These are phyloP conservation scores for Tautogolabrus adspersus DNA, from an alignment of 2,113 vertebrate genomes.

Conservation along the genomic window DNA sequence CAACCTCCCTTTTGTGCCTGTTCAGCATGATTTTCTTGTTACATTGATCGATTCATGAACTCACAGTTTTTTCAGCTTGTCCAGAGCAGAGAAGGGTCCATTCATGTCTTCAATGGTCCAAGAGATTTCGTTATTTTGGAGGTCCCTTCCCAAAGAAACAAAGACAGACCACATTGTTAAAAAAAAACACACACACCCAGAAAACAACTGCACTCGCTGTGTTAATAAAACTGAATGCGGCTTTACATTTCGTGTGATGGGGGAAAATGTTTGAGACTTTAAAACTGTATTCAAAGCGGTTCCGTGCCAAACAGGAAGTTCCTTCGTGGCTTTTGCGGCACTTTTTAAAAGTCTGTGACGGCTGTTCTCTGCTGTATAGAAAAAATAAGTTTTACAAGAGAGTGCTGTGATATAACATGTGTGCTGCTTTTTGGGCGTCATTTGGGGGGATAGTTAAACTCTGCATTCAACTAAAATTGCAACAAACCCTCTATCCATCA, in stretches of 20 bases:
- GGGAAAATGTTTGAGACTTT: constrained; percentile 22
- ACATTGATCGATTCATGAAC: constrained; percentile 48
- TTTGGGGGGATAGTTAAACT: constrained; percentile 37
- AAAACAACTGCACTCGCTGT: constrained; percentile 45
- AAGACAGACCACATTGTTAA: constrained; percentile 50
- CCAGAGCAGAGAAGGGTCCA: constrained; percentile 95
- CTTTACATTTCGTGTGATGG: constrained; percentile 42
- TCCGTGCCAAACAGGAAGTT: constrained; percentile 51
- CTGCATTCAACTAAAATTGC: constrained; percentile 22
- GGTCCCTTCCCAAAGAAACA: constrained; percentile 83
- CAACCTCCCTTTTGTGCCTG: background rate
- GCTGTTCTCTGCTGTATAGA: constrained; percentile 33
- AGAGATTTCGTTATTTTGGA: constrained; percentile 96
- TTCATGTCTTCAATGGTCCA: constrained; percentile 99
- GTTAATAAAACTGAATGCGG: constrained; percentile 61
- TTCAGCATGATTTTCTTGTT: background rate
- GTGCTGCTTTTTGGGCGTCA: constrained; percentile 36
- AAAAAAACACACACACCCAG: constrained; percentile 60
- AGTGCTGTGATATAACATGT: constrained; percentile 27
- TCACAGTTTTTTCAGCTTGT: constrained; percentile 92
- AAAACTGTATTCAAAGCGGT: constrained; percentile 56
- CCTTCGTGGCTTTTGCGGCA: constrained; percentile 43
- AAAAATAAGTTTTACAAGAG: constrained; percentile 57
- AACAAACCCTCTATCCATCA: background rate
- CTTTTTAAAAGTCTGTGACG: constrained; percentile 41